phyloP scores from a whole-genome alignment of 2,888 invertebrate genomes.

The Serrognathus titanus region DNA sequence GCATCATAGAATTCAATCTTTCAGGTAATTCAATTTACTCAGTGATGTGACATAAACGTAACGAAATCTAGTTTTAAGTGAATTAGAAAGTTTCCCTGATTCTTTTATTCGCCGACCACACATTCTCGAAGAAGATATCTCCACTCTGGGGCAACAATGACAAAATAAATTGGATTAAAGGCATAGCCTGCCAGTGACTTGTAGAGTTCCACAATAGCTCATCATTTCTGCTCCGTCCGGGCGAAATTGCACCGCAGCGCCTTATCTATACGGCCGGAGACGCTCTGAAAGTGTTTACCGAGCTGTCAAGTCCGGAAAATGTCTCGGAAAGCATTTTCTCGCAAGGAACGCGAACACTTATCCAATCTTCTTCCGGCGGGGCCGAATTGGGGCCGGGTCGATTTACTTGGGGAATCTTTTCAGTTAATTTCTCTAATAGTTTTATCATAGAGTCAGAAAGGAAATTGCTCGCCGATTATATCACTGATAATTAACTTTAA shows the following conservation, averaged over 20 bases:
- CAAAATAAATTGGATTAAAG: conserved; percentile 52
- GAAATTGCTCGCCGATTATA: too few relatives aligned
- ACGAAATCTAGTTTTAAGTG: conserved; percentile 5
- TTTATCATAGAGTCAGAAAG: background rate
- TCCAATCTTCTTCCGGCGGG: conserved; percentile 41
- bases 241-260: conserved; percentile 8
- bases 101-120: conserved; percentile 20
- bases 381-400: background rate
- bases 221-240: conserved; percentile 38
- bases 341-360: conserved; percentile 46
- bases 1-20: conserved; percentile 1
- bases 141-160: conserved; percentile 48
- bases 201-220: conserved; percentile 49
- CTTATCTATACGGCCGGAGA: conserved; percentile 27
- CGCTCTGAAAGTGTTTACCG: conserved; percentile 48
- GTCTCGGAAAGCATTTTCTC: conserved; percentile 48
- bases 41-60: background rate
- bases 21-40: conserved; percentile 5
- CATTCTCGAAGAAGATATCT: conserved; percentile 35
- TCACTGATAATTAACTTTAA: too few relatives aligned
- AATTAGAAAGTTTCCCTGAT: conserved; percentile 14
- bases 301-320: conserved; percentile 49
- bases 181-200: conserved; percentile 48
- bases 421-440: conserved; percentile 14
- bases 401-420: conserved; percentile 5